Evolutionary conservation across 2,113 vertebrate species (phyloP).

Genomic region (Equus quagga): DNA sequence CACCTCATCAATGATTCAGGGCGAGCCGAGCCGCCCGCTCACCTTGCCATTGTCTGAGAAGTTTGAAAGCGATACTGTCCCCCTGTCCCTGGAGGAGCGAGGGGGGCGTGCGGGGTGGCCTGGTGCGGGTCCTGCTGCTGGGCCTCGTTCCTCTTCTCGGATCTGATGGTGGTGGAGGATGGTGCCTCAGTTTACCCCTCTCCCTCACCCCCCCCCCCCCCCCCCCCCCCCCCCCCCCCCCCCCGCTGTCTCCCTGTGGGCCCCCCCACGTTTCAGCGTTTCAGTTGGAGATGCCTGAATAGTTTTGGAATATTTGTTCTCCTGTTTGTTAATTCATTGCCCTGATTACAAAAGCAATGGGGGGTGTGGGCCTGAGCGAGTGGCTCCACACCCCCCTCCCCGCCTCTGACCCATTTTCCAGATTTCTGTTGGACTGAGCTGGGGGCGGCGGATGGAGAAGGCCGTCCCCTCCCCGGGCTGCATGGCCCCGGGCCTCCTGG

Average conservation of each 20-base stretch:
- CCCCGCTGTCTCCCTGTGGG: too few species aligned
- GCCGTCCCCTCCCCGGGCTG: not conserved
- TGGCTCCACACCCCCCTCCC: not conserved
- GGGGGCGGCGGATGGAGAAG: not conserved
- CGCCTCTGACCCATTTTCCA: not conserved
- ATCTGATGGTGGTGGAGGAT: not conserved
- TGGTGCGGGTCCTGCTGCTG: too few species aligned
- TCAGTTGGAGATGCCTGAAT: not conserved
- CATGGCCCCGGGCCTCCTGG: not conserved
- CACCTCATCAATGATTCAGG: slow-evolving; percentile 76
- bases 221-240: too few species aligned
- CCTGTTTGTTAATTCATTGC: not conserved
- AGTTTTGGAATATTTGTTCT: not conserved
- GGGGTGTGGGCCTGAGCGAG: too few species aligned
- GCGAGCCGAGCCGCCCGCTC: not conserved
- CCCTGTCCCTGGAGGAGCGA: not conserved
- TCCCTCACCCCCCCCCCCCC: too few species aligned
- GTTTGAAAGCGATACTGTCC: slow-evolving; percentile 38
- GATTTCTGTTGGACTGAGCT: not conserved
- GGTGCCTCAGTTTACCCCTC: not conserved
- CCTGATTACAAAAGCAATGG: not conserved
- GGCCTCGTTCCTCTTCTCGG: not conserved
- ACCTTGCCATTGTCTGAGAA: slow-evolving; percentile 17
- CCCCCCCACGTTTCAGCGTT: too few species aligned
- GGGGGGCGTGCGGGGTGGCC: not conserved